Evolutionary conservation across 2,888 invertebrate genomes (phyloP).

Genomic region (Tenthredo mesomela): DNA sequence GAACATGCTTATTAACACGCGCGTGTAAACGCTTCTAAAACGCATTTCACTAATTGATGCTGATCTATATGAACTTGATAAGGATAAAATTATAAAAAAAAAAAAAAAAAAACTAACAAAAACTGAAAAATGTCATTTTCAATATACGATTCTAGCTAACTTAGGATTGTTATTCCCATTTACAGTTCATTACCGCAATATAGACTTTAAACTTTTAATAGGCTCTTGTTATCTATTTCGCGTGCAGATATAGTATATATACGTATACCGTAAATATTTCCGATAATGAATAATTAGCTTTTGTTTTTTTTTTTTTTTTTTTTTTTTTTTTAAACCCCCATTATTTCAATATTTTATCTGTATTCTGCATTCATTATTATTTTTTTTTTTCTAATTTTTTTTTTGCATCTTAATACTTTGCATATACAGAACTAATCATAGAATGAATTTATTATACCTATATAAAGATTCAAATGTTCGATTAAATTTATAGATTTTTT

Average conservation of each 20-base stretch:
- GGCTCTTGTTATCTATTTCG: background rate
- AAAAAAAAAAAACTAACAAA: background rate
- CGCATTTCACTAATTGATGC: conserved; percentile 11
- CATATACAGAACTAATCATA: background rate
- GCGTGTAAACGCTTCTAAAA: conserved; percentile 2
- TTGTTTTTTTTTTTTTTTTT: background rate
- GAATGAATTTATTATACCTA: background rate
- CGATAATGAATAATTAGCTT: background rate
- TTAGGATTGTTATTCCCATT: too few species aligned
- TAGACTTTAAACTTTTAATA: background rate
- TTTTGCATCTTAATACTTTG: background rate
- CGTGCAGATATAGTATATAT: background rate
- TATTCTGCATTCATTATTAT: background rate
- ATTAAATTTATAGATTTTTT: background rate
- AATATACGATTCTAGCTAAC: too few species aligned
- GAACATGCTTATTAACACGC: conserved; percentile 8
- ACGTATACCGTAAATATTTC: background rate
- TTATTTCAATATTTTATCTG: background rate
- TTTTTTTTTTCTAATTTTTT: background rate
- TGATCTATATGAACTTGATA: background rate
- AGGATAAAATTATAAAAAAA: background rate
- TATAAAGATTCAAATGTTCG: background rate
- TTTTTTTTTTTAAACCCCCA: background rate
- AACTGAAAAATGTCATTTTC: background rate
- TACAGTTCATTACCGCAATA: background rate